A percentile compares a stretch with the other conserved stretches of the same genome.
Evolutionary conservation across 1,140 invertebrate species (phyloP).

Genomic region (Stenopsyche tienmushanensis): DNA sequence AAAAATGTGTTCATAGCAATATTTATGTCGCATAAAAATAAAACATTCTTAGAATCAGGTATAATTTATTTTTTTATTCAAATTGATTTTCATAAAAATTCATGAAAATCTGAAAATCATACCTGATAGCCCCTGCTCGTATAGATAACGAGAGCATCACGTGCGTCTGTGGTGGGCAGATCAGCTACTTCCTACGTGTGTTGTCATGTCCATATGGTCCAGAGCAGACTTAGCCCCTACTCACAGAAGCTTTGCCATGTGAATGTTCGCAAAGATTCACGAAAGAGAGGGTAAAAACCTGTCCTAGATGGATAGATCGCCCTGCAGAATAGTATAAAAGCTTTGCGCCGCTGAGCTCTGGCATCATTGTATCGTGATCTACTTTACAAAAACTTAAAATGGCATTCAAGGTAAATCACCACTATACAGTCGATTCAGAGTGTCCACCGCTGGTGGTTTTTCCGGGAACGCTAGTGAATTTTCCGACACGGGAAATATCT

Average conservation of each 20-base stretch:
- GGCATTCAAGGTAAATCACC: slow-evolving; percentile 38
- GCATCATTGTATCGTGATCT: slow-evolving; percentile 40
- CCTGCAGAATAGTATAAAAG: slow-evolving; percentile 37
- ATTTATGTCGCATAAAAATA: too few relatives aligned
- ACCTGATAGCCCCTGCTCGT: too few relatives aligned
- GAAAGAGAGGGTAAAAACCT: slow-evolving; percentile 40
- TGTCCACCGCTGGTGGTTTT: too few relatives aligned
- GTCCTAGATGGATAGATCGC: slow-evolving; percentile 18
- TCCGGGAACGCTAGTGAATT: too few relatives aligned
- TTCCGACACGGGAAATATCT: too few relatives aligned
- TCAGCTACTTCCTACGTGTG: slow-evolving; percentile 20
- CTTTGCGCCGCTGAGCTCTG: neutral
- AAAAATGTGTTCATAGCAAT: too few relatives aligned
- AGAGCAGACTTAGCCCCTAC: slow-evolving; percentile 21
- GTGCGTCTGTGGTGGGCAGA: neutral
- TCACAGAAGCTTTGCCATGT: slow-evolving; percentile 15
- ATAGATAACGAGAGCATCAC: slow-evolving; percentile 18
- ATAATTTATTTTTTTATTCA: neutral
- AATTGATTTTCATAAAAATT: neutral
- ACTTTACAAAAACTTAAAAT: slow-evolving; percentile 39
- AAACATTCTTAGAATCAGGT: too few relatives aligned
- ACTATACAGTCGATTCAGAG: too few relatives aligned
- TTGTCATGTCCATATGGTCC: neutral
- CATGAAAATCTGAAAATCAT: neutral
- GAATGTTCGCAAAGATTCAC: slow-evolving; percentile 1